These are phyloP conservation scores for Turritopsis dohrnii DNA, from an alignment of 30 jellyfish, hydroid and myxozoan species.

Conservation along the genomic window DNA sequence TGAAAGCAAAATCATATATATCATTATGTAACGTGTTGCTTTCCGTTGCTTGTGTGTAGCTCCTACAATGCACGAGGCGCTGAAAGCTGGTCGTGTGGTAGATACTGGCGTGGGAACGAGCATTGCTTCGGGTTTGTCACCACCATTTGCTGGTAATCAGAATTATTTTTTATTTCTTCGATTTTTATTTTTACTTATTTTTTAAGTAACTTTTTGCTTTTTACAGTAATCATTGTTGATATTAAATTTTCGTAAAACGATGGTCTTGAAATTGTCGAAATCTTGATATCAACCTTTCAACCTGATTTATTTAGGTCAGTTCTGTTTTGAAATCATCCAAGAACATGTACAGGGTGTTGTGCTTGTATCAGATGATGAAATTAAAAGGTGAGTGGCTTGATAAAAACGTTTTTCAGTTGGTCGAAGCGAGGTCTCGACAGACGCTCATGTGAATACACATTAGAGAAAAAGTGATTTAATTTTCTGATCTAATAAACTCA, in stretches of 20 bases:
- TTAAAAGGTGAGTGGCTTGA: slow-evolving; percentile 41
- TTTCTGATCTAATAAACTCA: too few species aligned
- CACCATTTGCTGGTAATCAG: slow-evolving; percentile 82
- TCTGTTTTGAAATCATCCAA: slow-evolving; percentile 49
- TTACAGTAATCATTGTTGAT: too few species aligned
- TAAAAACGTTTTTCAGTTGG: not conserved
- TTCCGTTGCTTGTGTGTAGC: slow-evolving; percentile 35
- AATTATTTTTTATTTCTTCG: not conserved
- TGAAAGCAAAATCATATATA: too few species aligned
- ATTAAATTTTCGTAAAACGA: not conserved
- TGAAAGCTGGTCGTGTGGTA: slow-evolving; percentile 42
- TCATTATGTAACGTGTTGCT: not conserved
- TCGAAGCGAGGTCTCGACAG: too few species aligned
- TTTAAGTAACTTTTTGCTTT: too few species aligned
- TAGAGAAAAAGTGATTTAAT: too few species aligned
- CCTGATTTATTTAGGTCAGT: slow-evolving; percentile 41
- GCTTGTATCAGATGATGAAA: slow-evolving; percentile 58
- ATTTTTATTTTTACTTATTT: too few species aligned
- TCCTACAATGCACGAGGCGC: slow-evolving; percentile 77
- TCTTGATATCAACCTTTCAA: not conserved
- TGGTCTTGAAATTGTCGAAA: not conserved
- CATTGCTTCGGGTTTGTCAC: slow-evolving; percentile 84
- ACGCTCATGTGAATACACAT: too few species aligned
- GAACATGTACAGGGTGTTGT: slow-evolving; percentile 70
- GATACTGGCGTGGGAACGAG: slow-evolving; percentile 36